Base-by-base conservation (phyloP, 1,140 invertebrate species). In the Aphelenchoides avenae region DNA sequence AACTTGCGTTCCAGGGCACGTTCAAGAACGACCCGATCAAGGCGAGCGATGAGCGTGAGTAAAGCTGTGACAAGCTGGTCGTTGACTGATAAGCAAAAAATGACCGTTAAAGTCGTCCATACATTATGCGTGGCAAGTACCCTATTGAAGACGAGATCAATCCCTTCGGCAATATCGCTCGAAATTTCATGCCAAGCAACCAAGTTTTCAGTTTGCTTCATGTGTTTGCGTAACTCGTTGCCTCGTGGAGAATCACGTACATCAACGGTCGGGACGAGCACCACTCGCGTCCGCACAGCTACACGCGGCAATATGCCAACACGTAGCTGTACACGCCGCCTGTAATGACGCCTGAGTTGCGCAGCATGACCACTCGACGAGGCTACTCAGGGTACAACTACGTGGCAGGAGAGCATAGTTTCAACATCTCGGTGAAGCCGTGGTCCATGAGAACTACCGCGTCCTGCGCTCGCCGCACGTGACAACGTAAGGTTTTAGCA, bases 311-410 rank as follows among this genome's bases (percentile, higher is more conserved):
- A 18, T 68, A 68, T 44, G 65, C 65, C 18, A 57, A n/a, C 13
- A 58, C 56, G n/a, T 70, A 66, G 15, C 29, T 42, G n/a, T 68
- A 68, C 36, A 71, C 68, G 31, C 66, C 66, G 29, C 57, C 66
- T 37, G 36, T 50, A 27, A 68, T 68, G 68, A 44, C 64, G 7
- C 66, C 66, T 15, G 66, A 68, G 48, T 29, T 29, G 13, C 44
- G 31, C 36, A 27, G 26, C 20, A 18, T 52, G 27, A 70, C 68
- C 15, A 30, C 40, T 1, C 18, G 68, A 34, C 48, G 64, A 9
- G 53, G 62, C n/a, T 68, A 68, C 49, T 60, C 67, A 1, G 66
- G 66, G 1, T 68, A 68, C 36, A 71, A 66, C 42, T 71, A 68
- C 41, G 52, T 68, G 27, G 68, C 56, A n/a, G 52, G 64, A 20